Conservation (phyloP, 2,113 vertebrate genomes). For the Trichomycterus rosablanca region DNA sequence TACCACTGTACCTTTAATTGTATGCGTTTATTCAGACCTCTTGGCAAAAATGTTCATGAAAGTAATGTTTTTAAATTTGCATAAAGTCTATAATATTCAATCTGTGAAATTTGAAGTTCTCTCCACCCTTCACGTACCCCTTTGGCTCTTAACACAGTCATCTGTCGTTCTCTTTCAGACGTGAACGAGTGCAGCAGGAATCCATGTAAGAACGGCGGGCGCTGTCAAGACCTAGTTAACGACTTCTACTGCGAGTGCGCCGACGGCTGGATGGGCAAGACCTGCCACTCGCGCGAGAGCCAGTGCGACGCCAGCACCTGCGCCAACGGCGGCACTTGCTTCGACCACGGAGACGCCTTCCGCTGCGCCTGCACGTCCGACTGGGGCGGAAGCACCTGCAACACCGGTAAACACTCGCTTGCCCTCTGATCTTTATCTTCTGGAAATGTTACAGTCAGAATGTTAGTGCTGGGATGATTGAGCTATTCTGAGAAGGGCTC, state of each 20-base stretch:
- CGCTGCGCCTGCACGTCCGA: conserved; percentile 82
- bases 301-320: conserved; percentile 92
- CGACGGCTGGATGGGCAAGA: conserved; percentile 95
- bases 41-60: no score
- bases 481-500: neutral
- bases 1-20: no score
- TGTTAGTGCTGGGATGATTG: neutral
- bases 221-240: conserved; percentile 84
- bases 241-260: conserved; percentile 91
- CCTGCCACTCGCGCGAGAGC: conserved; percentile 93
- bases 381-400: conserved; percentile 89
- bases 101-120: no score
- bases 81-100: no score
- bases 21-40: no score
- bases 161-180: conserved; percentile 65
- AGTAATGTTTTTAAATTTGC: no score
- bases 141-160: no score
- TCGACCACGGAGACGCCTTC: conserved; percentile 85
- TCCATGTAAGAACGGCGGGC: conserved; percentile 88
- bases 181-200: conserved; percentile 89
- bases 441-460: neutral
- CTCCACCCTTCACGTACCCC: no score
- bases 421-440: neutral
- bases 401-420: conserved; percentile 71
- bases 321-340: conserved; percentile 90